phyloP scores from a whole-genome alignment of 2,797 vertebrate species.

The Paramormyrops hopkinsi region DNA sequence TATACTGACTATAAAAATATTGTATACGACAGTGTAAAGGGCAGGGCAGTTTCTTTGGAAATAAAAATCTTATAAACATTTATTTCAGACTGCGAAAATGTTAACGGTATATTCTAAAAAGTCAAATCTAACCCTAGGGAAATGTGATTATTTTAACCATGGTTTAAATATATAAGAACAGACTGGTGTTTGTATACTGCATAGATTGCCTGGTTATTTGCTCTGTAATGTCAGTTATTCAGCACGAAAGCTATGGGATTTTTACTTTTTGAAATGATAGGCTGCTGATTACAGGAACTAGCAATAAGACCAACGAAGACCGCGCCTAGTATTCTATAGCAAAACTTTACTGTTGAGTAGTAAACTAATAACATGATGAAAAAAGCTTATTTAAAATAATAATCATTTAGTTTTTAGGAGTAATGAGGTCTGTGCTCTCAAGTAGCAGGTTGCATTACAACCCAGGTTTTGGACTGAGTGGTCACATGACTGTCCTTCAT shows the following conservation, averaged over 20 bases:
- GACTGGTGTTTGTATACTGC: slow-evolving; percentile 8
- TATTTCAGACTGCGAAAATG: not conserved
- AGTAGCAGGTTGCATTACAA: not conserved
- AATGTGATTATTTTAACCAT: not conserved
- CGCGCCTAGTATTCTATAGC: not conserved
- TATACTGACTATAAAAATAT: not conserved
- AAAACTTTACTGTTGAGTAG: not conserved
- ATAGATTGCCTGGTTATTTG: not conserved
- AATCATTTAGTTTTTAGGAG: not conserved
- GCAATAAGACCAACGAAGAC: not conserved
- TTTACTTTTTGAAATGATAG: slow-evolving; percentile 16
- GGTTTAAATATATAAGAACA: not conserved
- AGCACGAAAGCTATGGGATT: slow-evolving; percentile 7
- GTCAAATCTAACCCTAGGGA: not conserved
- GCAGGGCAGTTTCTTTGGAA: not conserved
- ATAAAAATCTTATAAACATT: not conserved
- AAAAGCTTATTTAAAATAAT: not conserved
- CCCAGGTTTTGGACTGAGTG: not conserved
- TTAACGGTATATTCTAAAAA: not conserved
- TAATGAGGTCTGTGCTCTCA: not conserved
- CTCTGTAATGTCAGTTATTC: slow-evolving; percentile 24
- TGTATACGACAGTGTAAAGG: not conserved
- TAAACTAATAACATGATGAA: not conserved
- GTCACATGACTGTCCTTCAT: slow-evolving; percentile 1
- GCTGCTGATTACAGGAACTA: slow-evolving; percentile 9